Percentiles rank a stretch among this genome's conserved stretches.
phyloP scores from a whole-genome alignment of 2,888 invertebrate genomes.

The Idaea aversata region DNA sequence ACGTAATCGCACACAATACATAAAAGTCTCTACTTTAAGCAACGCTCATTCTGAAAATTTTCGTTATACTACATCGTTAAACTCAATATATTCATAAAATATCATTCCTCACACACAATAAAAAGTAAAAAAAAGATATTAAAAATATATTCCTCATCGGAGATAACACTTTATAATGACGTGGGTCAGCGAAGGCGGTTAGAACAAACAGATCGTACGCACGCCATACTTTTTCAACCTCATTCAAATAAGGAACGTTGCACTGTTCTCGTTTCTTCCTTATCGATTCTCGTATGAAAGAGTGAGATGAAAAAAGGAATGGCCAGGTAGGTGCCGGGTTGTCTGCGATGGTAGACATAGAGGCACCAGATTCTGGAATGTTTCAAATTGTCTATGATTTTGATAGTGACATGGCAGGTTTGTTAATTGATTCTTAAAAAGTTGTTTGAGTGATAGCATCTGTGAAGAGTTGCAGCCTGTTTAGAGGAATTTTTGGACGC shows the following conservation, averaged over 20 bases:
- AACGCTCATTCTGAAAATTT: constrained; percentile 18
- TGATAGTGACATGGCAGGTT: constrained; percentile 16
- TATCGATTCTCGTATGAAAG: constrained; percentile 13
- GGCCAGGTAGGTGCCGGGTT: constrained; percentile 72
- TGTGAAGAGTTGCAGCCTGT: background rate
- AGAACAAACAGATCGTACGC: constrained; percentile 67
- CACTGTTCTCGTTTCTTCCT: constrained; percentile 27
- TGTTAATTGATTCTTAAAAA: constrained; percentile 30
- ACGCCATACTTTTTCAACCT: constrained; percentile 46
- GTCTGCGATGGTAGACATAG: constrained; percentile 70
- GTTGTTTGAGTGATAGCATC: constrained; percentile 14
- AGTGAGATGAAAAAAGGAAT: constrained; percentile 52
- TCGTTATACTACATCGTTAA: constrained; percentile 53
- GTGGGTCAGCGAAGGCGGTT: constrained; percentile 75
- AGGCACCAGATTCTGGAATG: constrained; percentile 64
- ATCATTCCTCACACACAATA: constrained; percentile 72
- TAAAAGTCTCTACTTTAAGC: background rate
- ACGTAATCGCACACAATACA: background rate
- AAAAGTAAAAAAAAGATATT: constrained; percentile 58
- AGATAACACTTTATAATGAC: constrained; percentile 78
- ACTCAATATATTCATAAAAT: constrained; percentile 71
- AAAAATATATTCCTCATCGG: constrained; percentile 76
- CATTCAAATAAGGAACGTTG: constrained; percentile 42
- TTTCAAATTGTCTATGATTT: constrained; percentile 38
- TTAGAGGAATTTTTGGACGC: background rate